These are phyloP conservation scores for Antechinus stuartii DNA, from an alignment of 2,113 vertebrate genomes.

Conservation along the genomic window DNA sequence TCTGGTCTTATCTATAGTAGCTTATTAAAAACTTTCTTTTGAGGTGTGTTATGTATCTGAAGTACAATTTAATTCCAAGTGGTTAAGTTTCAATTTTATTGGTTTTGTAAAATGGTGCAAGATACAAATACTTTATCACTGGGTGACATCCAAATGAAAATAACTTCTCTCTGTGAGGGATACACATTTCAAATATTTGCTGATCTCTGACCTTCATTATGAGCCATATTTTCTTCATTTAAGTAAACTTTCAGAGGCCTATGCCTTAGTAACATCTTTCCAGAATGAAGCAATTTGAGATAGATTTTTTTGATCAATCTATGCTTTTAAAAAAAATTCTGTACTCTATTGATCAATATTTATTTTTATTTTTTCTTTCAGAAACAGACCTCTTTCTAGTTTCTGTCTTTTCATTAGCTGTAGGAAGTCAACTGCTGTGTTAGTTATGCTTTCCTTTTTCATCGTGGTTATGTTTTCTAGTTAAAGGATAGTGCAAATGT, in stretches of 20 bases:
- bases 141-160: not conserved
- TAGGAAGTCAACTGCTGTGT: not conserved
- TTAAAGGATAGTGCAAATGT: not conserved
- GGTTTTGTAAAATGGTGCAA: not conserved
- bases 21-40: constrained; percentile 7
- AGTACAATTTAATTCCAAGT: not conserved
- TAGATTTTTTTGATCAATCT: constrained; percentile 46
- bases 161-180: constrained; percentile 46
- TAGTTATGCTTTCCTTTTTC: not conserved
- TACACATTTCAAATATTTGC: constrained; percentile 1
- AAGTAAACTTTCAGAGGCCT: constrained; percentile 31
- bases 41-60: constrained; percentile 1
- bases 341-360: not conserved
- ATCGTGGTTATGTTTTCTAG: not conserved
- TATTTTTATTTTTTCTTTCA: not conserved
- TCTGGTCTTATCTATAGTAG: constrained; percentile 17
- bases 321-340: not conserved
- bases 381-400: not conserved
- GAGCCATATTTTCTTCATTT: not conserved
- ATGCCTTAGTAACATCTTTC: not conserved
- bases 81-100: not conserved
- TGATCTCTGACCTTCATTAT: constrained; percentile 40
- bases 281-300: constrained; percentile 10
- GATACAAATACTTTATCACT: constrained; percentile 11
- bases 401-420: not conserved